Evolutionary conservation across 2,113 vertebrate genomes (phyloP).

Genomic region (Chiloscyllium plagiosum): DNA sequence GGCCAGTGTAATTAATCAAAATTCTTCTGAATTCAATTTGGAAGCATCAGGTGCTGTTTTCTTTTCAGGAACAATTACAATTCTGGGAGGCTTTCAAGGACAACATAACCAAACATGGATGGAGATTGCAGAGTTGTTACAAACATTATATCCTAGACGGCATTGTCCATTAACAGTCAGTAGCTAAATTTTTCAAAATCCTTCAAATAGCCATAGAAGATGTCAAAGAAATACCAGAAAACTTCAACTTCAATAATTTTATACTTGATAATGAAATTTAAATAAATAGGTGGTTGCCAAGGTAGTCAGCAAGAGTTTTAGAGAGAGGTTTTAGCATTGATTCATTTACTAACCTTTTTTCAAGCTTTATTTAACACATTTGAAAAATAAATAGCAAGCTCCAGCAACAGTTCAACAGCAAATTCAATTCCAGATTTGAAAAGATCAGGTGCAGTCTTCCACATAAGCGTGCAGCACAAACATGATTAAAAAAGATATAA

Average conservation of each 20-base stretch:
- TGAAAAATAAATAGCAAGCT: neutral
- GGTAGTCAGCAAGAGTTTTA: neutral
- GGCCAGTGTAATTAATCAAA: neutral
- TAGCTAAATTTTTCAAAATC: neutral
- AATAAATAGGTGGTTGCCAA: neutral
- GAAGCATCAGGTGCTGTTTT: neutral
- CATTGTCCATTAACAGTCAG: neutral
- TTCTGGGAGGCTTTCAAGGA: neutral
- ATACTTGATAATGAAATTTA: neutral
- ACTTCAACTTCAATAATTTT: neutral
- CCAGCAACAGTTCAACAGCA: neutral
- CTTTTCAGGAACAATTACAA: conserved; percentile 14
- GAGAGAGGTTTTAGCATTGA: neutral
- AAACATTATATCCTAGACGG: neutral
- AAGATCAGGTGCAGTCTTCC: neutral
- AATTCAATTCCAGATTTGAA: neutral
- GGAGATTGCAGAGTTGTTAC: neutral
- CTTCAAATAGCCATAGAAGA: neutral
- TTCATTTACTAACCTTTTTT: neutral
- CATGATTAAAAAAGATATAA: neutral
- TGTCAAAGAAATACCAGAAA: neutral
- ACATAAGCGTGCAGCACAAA: neutral
- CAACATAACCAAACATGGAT: neutral
- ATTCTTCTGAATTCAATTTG: neutral
- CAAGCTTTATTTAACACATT: neutral